Percentiles rank a stretch among this genome's conserved stretches.
phyloP scores from a whole-genome alignment of 2,113 vertebrate species.

The Ivindomyrus marchei region DNA sequence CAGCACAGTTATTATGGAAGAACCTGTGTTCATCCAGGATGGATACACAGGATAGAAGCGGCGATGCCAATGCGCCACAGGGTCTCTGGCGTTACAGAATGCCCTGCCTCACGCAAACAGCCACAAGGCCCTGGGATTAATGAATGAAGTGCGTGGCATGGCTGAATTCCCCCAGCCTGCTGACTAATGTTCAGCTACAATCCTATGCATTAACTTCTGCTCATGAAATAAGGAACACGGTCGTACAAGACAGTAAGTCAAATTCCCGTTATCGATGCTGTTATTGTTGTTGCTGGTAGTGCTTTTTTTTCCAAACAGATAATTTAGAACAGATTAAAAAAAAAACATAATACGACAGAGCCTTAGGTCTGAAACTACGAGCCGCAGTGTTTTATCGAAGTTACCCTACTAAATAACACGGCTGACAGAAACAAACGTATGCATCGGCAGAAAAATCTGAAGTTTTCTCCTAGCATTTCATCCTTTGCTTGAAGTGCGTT shows the following conservation, averaged over 20 bases:
- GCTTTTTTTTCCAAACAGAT: not conserved
- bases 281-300: not conserved
- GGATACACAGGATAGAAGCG: not conserved
- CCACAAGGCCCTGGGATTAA: not conserved
- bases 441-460: not conserved
- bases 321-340: not conserved
- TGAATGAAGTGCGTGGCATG: not conserved
- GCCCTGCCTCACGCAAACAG: not conserved
- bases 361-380: not conserved
- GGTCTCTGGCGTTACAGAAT: not conserved
- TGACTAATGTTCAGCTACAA: not conserved
- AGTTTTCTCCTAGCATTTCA: not conserved
- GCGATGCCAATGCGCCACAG: not conserved
- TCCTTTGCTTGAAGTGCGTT: not conserved
- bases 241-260: not conserved
- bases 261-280: not conserved
- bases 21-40: not conserved
- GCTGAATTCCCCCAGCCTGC: not conserved
- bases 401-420: not conserved
- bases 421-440: not conserved
- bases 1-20: not conserved
- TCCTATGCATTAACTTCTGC: not conserved
- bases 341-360: not conserved
- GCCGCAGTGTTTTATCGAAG: not conserved
- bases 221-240: not conserved